Base-by-base conservation (phyloP, 2,888 invertebrate genomes). In the Luperina nickerlii region DNA sequence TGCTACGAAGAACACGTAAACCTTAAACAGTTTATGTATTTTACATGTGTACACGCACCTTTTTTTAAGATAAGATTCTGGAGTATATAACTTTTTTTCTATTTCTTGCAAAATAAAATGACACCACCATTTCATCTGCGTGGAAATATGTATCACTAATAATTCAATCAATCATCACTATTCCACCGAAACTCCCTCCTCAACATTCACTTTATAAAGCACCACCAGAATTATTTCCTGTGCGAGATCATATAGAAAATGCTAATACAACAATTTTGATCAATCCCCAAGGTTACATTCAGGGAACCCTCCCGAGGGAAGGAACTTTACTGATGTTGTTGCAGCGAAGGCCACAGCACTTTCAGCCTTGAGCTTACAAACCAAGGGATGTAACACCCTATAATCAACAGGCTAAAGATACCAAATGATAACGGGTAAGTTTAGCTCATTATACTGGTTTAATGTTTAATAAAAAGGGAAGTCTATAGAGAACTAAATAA, bases 331-430 rank as follows among this genome's bases (percentile, higher is more conserved):
- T 80, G 77, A 81, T 85, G 69, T 83, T 80, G 32, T 72, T 76
- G 75, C 57, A 66, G 38, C 66, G 83, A 88, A 75, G 86, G 83
- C 69, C 80, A 71, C 45, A 27, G 42, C n/a, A 78, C 32, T 68
- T 32, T 7, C 66, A 51, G 73, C 81, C 86, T 77, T 86, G 87
- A 32, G 57, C 32, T 51, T 42, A n/a, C 63, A 42, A 72, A 57
- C 18, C 32, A 66, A 65, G 54, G 24, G 42, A 65, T 77, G 73
- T 81, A 71, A 68, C 45, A 78, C 63, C n/a, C 27, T 65, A 73
- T 78, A 78, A 69, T 79, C 81, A 79, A 79, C 74, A 74, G 67
- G 70, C 66, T 60, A 48, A 69, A 74, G 57, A 74, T 68, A 83
- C 68, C 57, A 68, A 65, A 32, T 45, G 67, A 81, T 74, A 75